Evolutionary conservation across 1,140 invertebrate genomes (phyloP).

Genomic region (Drosophila littoralis): DNA sequence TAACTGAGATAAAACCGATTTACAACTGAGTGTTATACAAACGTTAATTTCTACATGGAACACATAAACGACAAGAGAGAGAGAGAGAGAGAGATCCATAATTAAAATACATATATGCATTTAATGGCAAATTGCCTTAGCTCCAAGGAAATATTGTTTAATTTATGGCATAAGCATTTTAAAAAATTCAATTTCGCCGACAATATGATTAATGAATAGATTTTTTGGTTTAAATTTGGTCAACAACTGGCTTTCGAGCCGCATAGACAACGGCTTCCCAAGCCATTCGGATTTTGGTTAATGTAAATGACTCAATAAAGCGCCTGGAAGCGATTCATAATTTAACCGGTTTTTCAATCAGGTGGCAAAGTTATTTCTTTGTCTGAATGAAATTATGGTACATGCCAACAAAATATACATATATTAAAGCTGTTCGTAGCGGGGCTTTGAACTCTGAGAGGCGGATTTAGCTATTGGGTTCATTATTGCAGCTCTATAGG

Average conservation of each 20-base stretch:
- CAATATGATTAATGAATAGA: conserved; percentile 48
- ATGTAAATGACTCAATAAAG: conserved; percentile 57
- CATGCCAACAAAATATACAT: neutral
- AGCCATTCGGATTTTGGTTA: conserved; percentile 22
- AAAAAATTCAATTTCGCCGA: conserved; percentile 16
- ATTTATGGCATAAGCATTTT: conserved; percentile 31
- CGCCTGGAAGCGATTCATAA: conserved; percentile 22
- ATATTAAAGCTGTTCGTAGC: neutral
- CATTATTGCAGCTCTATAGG: neutral
- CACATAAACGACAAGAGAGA: neutral
- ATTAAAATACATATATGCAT: neutral
- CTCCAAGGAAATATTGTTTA: conserved; percentile 21
- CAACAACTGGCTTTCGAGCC: conserved; percentile 1
- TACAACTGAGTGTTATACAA: too few relatives aligned
- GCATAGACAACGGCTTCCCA: conserved; percentile 14
- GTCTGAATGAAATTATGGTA: conserved; percentile 31
- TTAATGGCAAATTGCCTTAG: conserved; percentile 8
- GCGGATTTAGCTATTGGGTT: neutral
- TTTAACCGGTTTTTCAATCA: conserved; percentile 52
- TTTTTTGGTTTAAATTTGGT: conserved; percentile 8
- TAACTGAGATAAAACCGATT: too few relatives aligned
- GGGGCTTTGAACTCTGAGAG: conserved; percentile 23
- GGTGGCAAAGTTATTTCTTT: conserved; percentile 18
- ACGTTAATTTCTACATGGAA: neutral
- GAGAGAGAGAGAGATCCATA: too few relatives aligned